Evolutionary conservation across 1,140 invertebrate genomes (phyloP).

Genomic region (Nymphalis io): DNA sequence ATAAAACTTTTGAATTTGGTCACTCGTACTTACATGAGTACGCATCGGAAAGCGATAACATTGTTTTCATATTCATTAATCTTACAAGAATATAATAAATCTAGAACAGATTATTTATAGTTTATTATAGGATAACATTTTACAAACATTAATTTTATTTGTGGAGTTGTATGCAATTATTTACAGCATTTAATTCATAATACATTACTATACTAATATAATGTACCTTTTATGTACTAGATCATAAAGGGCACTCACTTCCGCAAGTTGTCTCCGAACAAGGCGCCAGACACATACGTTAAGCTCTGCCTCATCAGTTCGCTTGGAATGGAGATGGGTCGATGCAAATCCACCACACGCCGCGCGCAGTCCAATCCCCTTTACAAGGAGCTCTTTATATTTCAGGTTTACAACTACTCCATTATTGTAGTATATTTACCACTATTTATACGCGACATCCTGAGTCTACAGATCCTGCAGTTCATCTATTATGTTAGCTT

Average conservation of each 20-base stretch:
- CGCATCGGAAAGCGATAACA: no score
- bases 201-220: neutral
- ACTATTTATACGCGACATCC: no score
- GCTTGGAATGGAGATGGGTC: slow-evolving; percentile 94
- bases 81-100: no score
- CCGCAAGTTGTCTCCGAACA: slow-evolving; percentile 86
- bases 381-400: slow-evolving; percentile 97
- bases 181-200: neutral
- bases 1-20: neutral
- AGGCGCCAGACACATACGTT: slow-evolving; percentile 95
- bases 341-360: slow-evolving; percentile 94
- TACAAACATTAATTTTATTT: no score
- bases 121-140: no score
- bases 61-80: no score
- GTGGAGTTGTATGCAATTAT: no score
- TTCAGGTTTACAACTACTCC: slow-evolving; percentile 84
- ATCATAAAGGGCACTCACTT: slow-evolving; percentile 96
- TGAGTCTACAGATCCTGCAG: no score
- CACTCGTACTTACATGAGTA: no score
- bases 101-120: no score
- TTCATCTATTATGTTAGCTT: no score
- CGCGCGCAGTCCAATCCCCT: slow-evolving; percentile 96
- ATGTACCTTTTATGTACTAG: slow-evolving; percentile 44
- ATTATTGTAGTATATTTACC: no score
- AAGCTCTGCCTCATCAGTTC: slow-evolving; percentile 95